Base-by-base conservation (phyloP, 2,888 invertebrate genomes). In the Aspidapion aeneum region DNA sequence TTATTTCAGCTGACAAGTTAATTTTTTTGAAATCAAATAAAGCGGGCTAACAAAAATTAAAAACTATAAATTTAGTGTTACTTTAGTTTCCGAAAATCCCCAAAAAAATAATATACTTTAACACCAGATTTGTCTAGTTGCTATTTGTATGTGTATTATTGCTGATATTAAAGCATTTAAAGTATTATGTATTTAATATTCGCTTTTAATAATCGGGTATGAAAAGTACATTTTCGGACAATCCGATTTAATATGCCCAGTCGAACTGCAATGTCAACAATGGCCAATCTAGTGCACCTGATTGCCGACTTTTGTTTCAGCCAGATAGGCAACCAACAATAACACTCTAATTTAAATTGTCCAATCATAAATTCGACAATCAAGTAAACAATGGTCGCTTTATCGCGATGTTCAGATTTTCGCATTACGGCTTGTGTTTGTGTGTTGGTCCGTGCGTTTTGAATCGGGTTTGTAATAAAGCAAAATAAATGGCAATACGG, bases 341-440 rank as follows among this genome's bases (percentile, higher is more conserved):
- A 54, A 57, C 22, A 62, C 71, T 73, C 77, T 77, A 78, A 80
- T 80, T 80, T 80, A 80, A 80, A 80, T 80, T 80, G 80, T 79
- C 79, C 79, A 77, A 78, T 79, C 80, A 79, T 80, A 80, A 80
- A 80, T 80, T 79, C 75, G 77, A 79, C 79, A 80, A 79, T 80
- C 79, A 78, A 78, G 78, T 77, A 78, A 80, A 80, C 79, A 80
- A 80, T 79, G 78, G 78, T 68, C 74, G 78, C 76, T 79, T 79
- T 79, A 79, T 79, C 78, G 78, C 75, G 78, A 79, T 78, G 79
- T 78, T 79, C 79, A 79, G 78, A 79, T 78, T 79, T 77, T 71
- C 77, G 76, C 76, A 77, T 78, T 78, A 78, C 76, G 77, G 75
- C 68, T 35, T 35, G 35, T 35, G 35, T 35, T 12, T 3, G 5